Conservation (phyloP, 1,140 invertebrate species). For the Drosophila kohkoa region DNA sequence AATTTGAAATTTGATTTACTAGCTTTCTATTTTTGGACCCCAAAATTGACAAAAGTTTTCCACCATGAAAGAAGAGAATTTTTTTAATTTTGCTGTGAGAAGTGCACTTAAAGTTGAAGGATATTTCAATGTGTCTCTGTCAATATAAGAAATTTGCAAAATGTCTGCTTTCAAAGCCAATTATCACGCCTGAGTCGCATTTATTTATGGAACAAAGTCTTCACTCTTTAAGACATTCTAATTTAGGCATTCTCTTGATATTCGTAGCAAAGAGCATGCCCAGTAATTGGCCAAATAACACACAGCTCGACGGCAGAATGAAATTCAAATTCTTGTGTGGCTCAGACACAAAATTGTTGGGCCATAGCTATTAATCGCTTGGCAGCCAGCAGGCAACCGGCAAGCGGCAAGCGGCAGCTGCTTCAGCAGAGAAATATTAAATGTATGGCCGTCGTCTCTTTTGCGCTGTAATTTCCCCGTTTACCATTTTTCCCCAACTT, state of each 20-base stretch:
- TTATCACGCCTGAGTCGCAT: slow-evolving; percentile 33
- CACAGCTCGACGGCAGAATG: slow-evolving; percentile 33
- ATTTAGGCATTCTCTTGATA: slow-evolving; percentile 20
- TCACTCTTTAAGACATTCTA: slow-evolving; percentile 2
- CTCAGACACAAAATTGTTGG: slow-evolving; percentile 31
- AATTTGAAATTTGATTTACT: no score
- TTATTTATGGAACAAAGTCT: slow-evolving; percentile 20
- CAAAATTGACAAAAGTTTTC: no score
- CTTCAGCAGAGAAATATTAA: slow-evolving; percentile 55
- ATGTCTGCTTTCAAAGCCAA: slow-evolving; percentile 2
- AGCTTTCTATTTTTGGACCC: no score
- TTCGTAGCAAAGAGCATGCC: slow-evolving; percentile 4
- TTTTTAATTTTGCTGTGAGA: no score
- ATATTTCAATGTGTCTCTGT: no score
- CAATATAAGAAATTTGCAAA: no score
- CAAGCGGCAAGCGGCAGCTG: slow-evolving; percentile 5
- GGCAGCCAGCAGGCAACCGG: slow-evolving; percentile 22
- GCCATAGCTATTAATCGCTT: slow-evolving; percentile 40
- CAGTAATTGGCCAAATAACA: slow-evolving; percentile 27
- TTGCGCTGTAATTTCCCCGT: slow-evolving; percentile 51
- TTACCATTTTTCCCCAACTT: slow-evolving; percentile 3
- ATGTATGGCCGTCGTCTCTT: slow-evolving; percentile 24
- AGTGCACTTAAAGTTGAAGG: no score
- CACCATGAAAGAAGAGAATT: no score
- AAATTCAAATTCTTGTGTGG: slow-evolving; percentile 54